Conservation (phyloP, 2,888 invertebrate genomes). For the Acronicta psi region DNA sequence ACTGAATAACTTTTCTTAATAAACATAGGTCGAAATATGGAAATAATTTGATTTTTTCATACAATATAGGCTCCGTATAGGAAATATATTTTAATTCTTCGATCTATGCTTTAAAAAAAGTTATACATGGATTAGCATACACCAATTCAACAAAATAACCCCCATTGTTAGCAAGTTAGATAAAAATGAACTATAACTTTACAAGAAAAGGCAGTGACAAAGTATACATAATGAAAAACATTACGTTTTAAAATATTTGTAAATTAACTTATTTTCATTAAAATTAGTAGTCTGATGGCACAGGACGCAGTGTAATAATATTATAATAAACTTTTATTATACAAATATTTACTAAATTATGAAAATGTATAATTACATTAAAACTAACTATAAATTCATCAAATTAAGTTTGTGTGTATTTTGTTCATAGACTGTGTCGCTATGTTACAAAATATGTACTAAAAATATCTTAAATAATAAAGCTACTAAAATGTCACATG, state of each 20-base stretch:
- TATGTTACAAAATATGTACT: slow-evolving; percentile 12
- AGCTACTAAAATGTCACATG: slow-evolving; percentile 30
- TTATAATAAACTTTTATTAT: slow-evolving; percentile 18
- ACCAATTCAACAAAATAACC: no score
- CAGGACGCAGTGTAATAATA: slow-evolving; percentile 15
- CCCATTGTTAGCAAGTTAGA: slow-evolving; percentile 7
- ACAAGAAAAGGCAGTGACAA: slow-evolving; percentile 41
- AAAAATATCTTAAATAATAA: slow-evolving; percentile 31
- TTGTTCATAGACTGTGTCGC: slow-evolving; percentile 8
- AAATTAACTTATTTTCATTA: slow-evolving; percentile 19
- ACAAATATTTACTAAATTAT: slow-evolving; percentile 22
- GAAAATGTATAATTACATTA: slow-evolving; percentile 21
- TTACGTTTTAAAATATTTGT: slow-evolving; percentile 4
- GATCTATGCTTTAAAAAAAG: no score
- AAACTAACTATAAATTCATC: background rate
- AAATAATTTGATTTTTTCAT: no score
- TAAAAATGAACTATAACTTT: slow-evolving; percentile 2
- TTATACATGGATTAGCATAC: no score
- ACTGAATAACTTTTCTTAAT: no score
- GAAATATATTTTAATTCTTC: no score
- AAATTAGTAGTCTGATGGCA: slow-evolving; percentile 42
- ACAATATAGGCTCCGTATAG: no score
- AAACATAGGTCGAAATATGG: no score
- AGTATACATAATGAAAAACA: slow-evolving; percentile 8
- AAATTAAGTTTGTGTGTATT: slow-evolving; percentile 19